Percentiles rank a stretch among this genome's conserved stretches.
Conservation (phyloP, 2,797 vertebrate genomes). For the Tokudaia tokunoshimensis region DNA sequence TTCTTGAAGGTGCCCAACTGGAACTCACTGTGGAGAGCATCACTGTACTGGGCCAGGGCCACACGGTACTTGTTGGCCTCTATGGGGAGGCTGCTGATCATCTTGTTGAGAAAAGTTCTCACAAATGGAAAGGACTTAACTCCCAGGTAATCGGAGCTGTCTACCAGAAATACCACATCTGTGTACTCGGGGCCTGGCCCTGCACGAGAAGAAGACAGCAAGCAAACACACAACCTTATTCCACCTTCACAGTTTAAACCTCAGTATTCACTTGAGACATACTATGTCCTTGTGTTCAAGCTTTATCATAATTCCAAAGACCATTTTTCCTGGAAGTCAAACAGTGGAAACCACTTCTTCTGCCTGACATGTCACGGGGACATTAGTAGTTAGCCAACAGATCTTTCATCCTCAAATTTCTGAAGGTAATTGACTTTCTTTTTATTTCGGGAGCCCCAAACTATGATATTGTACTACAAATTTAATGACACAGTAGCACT, state of each 20-base stretch:
- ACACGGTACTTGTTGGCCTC: constrained; percentile 79
- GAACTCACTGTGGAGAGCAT: constrained; percentile 78
- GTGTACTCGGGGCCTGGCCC: constrained; percentile 75
- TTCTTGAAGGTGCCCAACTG: constrained; percentile 70
- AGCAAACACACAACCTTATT: not conserved
- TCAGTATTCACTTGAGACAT: not conserved
- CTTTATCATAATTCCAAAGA: not conserved
- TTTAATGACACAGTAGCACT: not conserved
- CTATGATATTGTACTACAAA: not conserved
- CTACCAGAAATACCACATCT: constrained; percentile 92
- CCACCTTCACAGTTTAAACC: not conserved
- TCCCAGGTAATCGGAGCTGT: constrained; percentile 86
- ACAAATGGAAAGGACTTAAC: constrained; percentile 83
- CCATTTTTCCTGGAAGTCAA: not conserved
- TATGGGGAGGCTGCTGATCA: constrained; percentile 88
- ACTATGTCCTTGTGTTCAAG: not conserved
- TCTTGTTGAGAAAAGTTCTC: constrained; percentile 78
- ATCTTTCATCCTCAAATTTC: constrained; percentile 25
- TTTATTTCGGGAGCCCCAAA: constrained; percentile 27
- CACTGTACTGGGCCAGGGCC: constrained; percentile 83
- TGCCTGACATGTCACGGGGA: not conserved
- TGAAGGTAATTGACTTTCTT: not conserved
- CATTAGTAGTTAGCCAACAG: not conserved
- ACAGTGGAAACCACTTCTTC: constrained; percentile 16
- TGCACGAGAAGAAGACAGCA: constrained; percentile 50